Conservation (phyloP, 2,113 vertebrate species). For the Cryptotis parvus region DNA sequence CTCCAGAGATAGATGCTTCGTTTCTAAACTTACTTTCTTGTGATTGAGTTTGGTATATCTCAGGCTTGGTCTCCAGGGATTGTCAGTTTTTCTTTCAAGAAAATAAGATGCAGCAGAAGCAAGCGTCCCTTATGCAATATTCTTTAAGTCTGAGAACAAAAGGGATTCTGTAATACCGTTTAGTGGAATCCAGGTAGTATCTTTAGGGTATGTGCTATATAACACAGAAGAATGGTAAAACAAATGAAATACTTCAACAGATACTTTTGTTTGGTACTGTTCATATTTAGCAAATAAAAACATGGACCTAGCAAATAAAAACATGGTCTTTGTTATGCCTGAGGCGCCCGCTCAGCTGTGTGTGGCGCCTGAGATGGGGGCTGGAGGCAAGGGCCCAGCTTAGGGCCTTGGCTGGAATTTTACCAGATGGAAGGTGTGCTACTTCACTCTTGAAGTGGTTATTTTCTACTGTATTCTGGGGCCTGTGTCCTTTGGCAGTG, state of each 20-base stretch:
- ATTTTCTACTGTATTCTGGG: background rate
- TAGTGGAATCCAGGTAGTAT: conserved; percentile 31
- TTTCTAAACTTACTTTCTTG: conserved; percentile 46
- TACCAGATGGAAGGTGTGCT: background rate
- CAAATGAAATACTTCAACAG: conserved; percentile 60
- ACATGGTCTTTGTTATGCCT: no score
- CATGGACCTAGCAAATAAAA: background rate
- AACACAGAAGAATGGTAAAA: conserved; percentile 61
- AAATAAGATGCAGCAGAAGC: conserved; percentile 63
- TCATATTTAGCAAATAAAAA: conserved; percentile 63
- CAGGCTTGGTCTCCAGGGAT: conserved; percentile 50
- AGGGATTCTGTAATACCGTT: conserved; percentile 48
- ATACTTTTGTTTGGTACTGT: conserved; percentile 24
- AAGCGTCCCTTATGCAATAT: conserved; percentile 32
- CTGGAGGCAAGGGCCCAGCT: background rate
- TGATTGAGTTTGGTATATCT: conserved; percentile 35
- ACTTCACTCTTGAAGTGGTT: background rate
- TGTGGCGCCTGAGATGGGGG: background rate
- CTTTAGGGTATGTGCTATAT: conserved; percentile 46
- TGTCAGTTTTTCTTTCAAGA: conserved; percentile 48
- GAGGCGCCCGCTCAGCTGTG: no score
- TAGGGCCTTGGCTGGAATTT: background rate
- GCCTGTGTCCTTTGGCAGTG: background rate
- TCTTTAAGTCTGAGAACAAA: conserved; percentile 61
- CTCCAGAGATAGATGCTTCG: background rate